Conservation (phyloP, 2,797 vertebrate species). For the Tiaroga cobitis region DNA sequence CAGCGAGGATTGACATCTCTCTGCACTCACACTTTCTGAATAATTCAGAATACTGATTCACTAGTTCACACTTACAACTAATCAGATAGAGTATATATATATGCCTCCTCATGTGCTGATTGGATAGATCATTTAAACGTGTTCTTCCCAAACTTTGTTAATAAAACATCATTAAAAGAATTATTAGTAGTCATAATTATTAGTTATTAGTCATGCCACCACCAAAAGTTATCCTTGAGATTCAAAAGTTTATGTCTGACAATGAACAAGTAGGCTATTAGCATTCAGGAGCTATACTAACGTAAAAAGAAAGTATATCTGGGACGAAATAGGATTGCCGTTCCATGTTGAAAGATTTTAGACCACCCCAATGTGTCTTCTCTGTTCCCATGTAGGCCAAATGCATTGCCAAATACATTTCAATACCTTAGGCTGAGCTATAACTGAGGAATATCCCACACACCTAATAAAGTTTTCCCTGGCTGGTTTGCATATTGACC, state of each 20-base stretch:
- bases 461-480: constrained; percentile 11
- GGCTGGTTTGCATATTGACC: constrained; percentile 7
- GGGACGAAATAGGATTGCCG: background rate
- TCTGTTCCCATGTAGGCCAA: background rate
- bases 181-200: too few relatives aligned
- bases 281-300: background rate
- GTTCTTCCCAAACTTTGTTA: background rate
- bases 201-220: background rate
- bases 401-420: constrained; percentile 8
- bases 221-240: background rate
- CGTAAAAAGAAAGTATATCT: background rate
- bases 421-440: background rate
- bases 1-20: constrained; percentile 5
- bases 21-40: constrained; percentile 23
- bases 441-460: background rate
- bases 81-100: background rate
- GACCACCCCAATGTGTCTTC: background rate
- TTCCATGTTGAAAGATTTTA: background rate
- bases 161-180: background rate
- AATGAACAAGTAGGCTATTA: background rate
- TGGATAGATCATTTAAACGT: background rate
- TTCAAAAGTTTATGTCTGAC: constrained; percentile 2
- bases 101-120: background rate
- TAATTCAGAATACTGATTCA: background rate
- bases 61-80: background rate